A percentile compares a stretch with the other conserved stretches of the same genome.
phyloP scores from a whole-genome alignment of 2,113 vertebrate genomes.

The Ivindomyrus marchei region DNA sequence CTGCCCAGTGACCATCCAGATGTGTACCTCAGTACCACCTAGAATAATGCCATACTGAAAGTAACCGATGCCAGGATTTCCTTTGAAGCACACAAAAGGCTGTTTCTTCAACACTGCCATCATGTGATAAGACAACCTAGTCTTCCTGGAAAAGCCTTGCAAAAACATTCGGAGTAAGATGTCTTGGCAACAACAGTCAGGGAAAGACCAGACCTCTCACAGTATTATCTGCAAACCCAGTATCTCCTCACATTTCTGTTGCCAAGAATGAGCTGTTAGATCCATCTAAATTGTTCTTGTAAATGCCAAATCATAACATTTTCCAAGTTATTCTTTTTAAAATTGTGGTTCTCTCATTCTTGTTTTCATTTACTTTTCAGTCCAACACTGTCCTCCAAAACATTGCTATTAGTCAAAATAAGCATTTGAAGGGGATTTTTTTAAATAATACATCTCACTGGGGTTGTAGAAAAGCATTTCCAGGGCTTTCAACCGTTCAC shows the following conservation, averaged over 20 bases:
- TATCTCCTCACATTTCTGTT: background rate
- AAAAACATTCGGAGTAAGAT: background rate
- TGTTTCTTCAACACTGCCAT: background rate
- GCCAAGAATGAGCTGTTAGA: constrained; percentile 30
- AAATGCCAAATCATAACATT: constrained; percentile 42
- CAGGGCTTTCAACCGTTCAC: constrained; percentile 32
- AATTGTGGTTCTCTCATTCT: background rate
- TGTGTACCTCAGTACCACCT: background rate
- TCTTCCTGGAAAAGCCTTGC: background rate
- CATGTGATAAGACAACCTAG: background rate
- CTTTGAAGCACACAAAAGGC: background rate
- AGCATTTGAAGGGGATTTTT: constrained; percentile 16
- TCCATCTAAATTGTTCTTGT: constrained; percentile 38
- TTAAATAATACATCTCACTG: background rate
- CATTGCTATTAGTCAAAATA: background rate
- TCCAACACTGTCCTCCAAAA: background rate
- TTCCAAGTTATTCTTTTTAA: constrained; percentile 11
- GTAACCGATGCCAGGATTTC: background rate
- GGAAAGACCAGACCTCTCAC: background rate
- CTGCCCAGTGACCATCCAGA: background rate
- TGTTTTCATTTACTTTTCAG: constrained; percentile 14
- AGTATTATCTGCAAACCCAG: background rate
- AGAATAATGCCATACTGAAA: background rate
- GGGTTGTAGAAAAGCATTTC: constrained; percentile 10
- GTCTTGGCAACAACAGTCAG: background rate